Evolutionary conservation across 1,140 invertebrate genomes (phyloP).

Genomic region (Linepithema humile): DNA sequence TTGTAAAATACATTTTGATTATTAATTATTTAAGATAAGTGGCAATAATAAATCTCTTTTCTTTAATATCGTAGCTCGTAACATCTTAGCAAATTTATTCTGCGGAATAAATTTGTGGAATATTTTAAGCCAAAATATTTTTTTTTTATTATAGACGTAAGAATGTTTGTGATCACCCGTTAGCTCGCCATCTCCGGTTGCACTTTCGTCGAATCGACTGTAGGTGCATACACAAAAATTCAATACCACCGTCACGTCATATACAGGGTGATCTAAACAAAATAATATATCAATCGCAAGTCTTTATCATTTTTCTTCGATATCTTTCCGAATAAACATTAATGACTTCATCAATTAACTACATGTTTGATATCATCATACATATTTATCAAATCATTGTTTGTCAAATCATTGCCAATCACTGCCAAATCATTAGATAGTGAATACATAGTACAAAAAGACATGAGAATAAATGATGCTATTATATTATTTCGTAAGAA

Average conservation of each 20-base stretch:
- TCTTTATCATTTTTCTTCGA: not conserved
- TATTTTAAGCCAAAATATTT: no score
- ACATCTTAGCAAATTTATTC: no score
- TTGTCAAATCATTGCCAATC: not conserved
- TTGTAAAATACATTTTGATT: no score
- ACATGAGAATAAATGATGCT: not conserved
- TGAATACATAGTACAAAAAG: not conserved
- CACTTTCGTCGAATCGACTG: slow-evolving; percentile 83
- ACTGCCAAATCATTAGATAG: no score
- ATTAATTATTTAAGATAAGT: no score
- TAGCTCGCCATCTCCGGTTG: slow-evolving; percentile 64
- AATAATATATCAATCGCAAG: not conserved
- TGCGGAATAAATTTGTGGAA: no score
- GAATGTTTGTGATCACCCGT: slow-evolving; percentile 43
- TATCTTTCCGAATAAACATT: not conserved
- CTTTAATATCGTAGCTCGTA: no score
- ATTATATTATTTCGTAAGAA: not conserved
- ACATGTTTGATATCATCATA: no score
- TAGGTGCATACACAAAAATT: slow-evolving; percentile 83
- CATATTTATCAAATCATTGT: not conserved
- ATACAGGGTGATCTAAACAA: slow-evolving; percentile 36
- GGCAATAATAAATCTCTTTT: no score
- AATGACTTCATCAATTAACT: not conserved
- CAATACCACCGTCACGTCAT: slow-evolving; percentile 76
- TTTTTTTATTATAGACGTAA: not conserved